phyloP scores from a whole-genome alignment of 1,140 invertebrate species.

The Trichonephila clavipes region DNA sequence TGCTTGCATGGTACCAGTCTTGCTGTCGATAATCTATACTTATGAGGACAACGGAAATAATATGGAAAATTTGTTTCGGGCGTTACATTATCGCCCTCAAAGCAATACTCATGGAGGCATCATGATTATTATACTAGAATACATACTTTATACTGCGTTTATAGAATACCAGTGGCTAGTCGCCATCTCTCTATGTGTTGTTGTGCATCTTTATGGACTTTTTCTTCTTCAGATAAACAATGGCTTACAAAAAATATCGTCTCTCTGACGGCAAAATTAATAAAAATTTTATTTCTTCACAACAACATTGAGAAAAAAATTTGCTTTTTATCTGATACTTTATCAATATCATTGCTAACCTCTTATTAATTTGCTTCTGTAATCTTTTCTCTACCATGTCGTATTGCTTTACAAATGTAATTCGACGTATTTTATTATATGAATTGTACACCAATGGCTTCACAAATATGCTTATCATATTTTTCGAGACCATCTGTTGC shows the following conservation, averaged over 20 bases:
- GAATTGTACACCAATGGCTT: background rate
- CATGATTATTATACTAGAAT: background rate
- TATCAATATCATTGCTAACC: background rate
- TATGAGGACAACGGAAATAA: background rate
- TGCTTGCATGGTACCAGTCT: background rate
- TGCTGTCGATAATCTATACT: background rate
- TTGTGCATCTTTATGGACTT: background rate
- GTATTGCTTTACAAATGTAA: background rate
- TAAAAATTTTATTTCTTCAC: background rate
- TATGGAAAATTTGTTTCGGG: background rate
- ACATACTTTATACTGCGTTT: background rate
- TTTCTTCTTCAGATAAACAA: background rate
- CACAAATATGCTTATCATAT: background rate
- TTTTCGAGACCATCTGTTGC: background rate
- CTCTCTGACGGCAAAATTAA: background rate
- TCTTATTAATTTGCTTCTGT: background rate
- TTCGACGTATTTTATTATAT: background rate
- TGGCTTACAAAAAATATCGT: no score
- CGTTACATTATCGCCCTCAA: background rate
- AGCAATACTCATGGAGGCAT: background rate
- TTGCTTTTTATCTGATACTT: background rate
- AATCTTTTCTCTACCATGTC: background rate
- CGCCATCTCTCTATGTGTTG: background rate
- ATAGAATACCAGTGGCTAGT: background rate
- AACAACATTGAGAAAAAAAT: background rate